phyloP scores from a whole-genome alignment of 2,888 invertebrate species.

The Plebejus melissa region DNA sequence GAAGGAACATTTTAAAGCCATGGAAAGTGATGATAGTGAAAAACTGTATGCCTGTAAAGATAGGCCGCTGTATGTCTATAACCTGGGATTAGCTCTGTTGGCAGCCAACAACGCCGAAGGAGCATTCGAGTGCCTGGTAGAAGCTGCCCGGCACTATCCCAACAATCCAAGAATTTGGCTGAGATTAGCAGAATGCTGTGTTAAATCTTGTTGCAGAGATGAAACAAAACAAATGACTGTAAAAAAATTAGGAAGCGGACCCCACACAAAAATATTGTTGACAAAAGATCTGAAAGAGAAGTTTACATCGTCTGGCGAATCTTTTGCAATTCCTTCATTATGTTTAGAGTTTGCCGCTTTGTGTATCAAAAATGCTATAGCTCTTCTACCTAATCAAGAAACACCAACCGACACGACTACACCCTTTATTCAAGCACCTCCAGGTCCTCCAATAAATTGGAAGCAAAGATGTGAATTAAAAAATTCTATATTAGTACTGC shows the following conservation, averaged over 20 bases:
- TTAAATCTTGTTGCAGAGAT: constrained; percentile 82
- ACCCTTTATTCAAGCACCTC: constrained; percentile 72
- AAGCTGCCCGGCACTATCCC: constrained; percentile 90
- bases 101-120: constrained; percentile 88
- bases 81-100: constrained; percentile 90
- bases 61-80: constrained; percentile 85
- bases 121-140: constrained; percentile 94
- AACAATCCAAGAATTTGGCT: constrained; percentile 95
- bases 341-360: constrained; percentile 94
- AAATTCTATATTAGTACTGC: constrained; percentile 85
- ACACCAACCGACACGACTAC: constrained; percentile 54
- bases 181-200: constrained; percentile 95
- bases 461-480: constrained; percentile 80
- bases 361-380: constrained; percentile 91
- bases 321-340: constrained; percentile 91
- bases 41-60: constrained; percentile 65
- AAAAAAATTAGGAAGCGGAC: constrained; percentile 67
- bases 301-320: constrained; percentile 79
- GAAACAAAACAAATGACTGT: constrained; percentile 67
- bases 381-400: constrained; percentile 81
- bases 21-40: constrained; percentile 65
- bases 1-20: constrained; percentile 81
- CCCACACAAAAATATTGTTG: constrained; percentile 64
- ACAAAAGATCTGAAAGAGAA: constrained; percentile 64
- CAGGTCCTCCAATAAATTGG: constrained; percentile 81